Evolutionary conservation across 1,140 invertebrate genomes (phyloP).

Genomic region (Agrypnia vestita): DNA sequence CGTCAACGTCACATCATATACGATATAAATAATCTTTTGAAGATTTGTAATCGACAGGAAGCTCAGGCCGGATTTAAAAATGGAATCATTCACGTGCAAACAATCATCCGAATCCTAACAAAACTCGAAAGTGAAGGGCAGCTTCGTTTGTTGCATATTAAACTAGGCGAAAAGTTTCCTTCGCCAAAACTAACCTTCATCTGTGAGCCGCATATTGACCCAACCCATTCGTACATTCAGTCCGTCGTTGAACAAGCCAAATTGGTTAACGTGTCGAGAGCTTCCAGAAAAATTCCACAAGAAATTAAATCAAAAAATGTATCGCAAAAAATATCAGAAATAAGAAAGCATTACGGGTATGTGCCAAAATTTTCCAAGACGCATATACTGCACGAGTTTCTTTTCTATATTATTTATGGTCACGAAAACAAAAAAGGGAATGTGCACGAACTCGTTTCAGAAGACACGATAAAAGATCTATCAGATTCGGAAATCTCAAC

Average conservation of each 20-base stretch:
- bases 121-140: slow-evolving; percentile 45
- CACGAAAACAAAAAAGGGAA: slow-evolving; percentile 70
- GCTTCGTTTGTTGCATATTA: slow-evolving; percentile 40
- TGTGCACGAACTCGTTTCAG: slow-evolving; percentile 61
- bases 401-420: slow-evolving; percentile 80
- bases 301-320: background rate
- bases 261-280: slow-evolving; percentile 1
- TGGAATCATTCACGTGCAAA: slow-evolving; percentile 49
- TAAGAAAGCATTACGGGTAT: slow-evolving; percentile 38
- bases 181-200: slow-evolving; percentile 36
- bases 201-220: slow-evolving; percentile 46
- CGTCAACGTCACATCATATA: slow-evolving; percentile 46
- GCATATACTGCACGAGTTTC: slow-evolving; percentile 76
- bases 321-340: slow-evolving; percentile 14
- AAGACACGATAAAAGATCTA: slow-evolving; percentile 3
- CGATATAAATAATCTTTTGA: slow-evolving; percentile 36
- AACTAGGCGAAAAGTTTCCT: slow-evolving; percentile 7
- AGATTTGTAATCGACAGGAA: slow-evolving; percentile 29
- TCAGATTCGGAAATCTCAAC: slow-evolving; percentile 54
- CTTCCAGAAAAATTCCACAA: slow-evolving; percentile 14
- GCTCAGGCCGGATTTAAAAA: background rate
- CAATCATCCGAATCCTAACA: slow-evolving; percentile 39
- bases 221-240: slow-evolving; percentile 44
- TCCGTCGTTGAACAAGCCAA: slow-evolving; percentile 46
- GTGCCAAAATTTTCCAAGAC: slow-evolving; percentile 80